Conservation (phyloP, 2,888 invertebrate species). For the Pimpla rufipes region DNA sequence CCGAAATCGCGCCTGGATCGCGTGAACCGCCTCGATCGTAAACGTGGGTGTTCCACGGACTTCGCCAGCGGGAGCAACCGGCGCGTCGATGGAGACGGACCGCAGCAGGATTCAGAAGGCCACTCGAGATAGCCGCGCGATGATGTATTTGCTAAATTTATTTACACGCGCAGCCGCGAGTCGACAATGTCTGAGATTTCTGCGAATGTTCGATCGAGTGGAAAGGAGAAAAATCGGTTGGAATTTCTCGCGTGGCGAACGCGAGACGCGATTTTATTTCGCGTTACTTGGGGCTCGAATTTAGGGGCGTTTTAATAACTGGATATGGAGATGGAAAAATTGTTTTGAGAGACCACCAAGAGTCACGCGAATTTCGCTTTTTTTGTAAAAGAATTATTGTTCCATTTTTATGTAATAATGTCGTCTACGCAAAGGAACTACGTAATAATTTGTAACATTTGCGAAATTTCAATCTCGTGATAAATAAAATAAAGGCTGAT, state of each 20-base stretch:
- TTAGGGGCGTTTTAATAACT: too few relatives aligned
- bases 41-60: conserved; percentile 55
- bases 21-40: conserved; percentile 56
- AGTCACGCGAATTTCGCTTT: too few relatives aligned
- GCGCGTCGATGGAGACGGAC: conserved; percentile 6
- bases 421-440: too few relatives aligned
- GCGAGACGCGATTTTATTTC: too few relatives aligned
- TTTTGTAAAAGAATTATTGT: too few relatives aligned
- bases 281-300: too few relatives aligned
- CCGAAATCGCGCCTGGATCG: conserved; percentile 58
- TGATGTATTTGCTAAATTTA: conserved; percentile 14
- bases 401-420: too few relatives aligned
- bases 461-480: too few relatives aligned
- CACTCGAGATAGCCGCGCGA: conserved; percentile 13
- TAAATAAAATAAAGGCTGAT: neutral
- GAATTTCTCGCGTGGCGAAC: too few relatives aligned
- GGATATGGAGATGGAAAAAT: too few relatives aligned
- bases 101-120: conserved; percentile 17
- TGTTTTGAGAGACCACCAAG: too few relatives aligned
- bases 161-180: neutral
- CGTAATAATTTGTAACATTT: too few relatives aligned
- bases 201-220: neutral
- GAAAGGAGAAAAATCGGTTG: neutral
- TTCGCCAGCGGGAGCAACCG: conserved; percentile 10
- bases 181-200: neutral